Evolutionary conservation across 2,888 invertebrate genomes (phyloP), one percentile per base, ranked within the genome.

Genomic region (Acrocyrtus sp.): DNA sequence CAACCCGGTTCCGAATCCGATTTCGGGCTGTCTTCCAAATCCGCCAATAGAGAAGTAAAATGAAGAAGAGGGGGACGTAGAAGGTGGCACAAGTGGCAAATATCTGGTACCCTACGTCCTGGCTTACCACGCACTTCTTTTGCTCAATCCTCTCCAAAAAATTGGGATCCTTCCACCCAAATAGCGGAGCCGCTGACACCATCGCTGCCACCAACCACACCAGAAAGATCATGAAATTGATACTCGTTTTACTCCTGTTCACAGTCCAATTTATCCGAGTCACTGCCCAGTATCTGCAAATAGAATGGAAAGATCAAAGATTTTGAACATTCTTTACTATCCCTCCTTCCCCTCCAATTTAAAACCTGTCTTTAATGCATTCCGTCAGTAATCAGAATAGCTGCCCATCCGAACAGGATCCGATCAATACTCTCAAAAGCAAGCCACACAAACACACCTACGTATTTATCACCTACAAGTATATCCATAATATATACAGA

Each of bases 211-310:
- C 90, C 62, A 90, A 85, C 96, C 96, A 96, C 66, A 94, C 91
- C 77, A 92, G 88, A 73, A 89, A 87, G 77, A 95, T 93, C 93
- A 94, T 94, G 68, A 90, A 85, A 57, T 92, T 90, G 80, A 95
- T 91, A 72, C 92, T 87, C 68, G 88, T 88, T 10, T 90, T 90
- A 48, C 92, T 93, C 77, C 94, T 87, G 81, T 92, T 90, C 83
- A 94, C 92, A 77, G 94, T 93, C 86, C 95, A 95, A 85, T 94
- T 93, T 81, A 94, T 91, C 84, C 92, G 92, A 74, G 95, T 95
- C 81, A 96, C 94, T 76, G 94, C 93, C 93, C 94, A 94, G 85
- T 93, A 95, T 85, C 92, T 90, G 84, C 24, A 84, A 83, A 77
- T 68, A 58, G 21, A 66, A 29, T 27, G 41, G 45, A 54, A 75